Percentiles rank a stretch among this genome's conserved stretches.
These are phyloP conservation scores for Mayetiola destructor DNA, from an alignment of 2,888 invertebrate genomes.

Conservation along the genomic window DNA sequence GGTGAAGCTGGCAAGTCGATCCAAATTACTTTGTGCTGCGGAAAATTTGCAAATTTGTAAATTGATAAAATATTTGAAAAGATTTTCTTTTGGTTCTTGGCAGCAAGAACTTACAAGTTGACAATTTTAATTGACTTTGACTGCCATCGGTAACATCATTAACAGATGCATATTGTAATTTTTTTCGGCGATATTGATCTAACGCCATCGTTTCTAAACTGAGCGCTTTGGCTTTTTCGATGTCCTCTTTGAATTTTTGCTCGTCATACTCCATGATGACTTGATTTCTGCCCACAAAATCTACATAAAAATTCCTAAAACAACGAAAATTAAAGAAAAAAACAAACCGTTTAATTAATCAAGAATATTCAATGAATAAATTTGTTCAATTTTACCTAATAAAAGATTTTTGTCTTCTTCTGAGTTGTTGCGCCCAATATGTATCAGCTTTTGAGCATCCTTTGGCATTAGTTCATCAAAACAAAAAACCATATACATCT, in stretches of 20 bases:
- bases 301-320: no score
- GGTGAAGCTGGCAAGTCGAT: no score
- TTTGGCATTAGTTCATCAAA: no score
- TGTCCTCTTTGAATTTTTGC: conserved; percentile 70
- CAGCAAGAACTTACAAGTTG: conserved; percentile 12
- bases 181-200: conserved; percentile 64
- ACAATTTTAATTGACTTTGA: background rate
- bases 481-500: no score
- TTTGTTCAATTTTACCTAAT: no score
- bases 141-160: conserved; percentile 15
- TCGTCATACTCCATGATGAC: conserved; percentile 65
- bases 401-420: no score
- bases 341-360: no score
- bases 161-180: conserved; percentile 24
- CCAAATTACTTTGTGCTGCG: conserved; percentile 1
- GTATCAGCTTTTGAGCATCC: no score
- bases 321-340: no score
- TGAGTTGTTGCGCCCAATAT: no score
- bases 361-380: no score
- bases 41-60: background rate
- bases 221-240: conserved; percentile 75
- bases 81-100: conserved; percentile 13
- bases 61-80: background rate
- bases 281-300: no score
- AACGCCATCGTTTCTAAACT: conserved; percentile 75